A percentile compares a stretch with the other conserved stretches of the same genome.
Evolutionary conservation across 2,113 vertebrate species (phyloP).

Genomic region (Mystacornis crossleyi): DNA sequence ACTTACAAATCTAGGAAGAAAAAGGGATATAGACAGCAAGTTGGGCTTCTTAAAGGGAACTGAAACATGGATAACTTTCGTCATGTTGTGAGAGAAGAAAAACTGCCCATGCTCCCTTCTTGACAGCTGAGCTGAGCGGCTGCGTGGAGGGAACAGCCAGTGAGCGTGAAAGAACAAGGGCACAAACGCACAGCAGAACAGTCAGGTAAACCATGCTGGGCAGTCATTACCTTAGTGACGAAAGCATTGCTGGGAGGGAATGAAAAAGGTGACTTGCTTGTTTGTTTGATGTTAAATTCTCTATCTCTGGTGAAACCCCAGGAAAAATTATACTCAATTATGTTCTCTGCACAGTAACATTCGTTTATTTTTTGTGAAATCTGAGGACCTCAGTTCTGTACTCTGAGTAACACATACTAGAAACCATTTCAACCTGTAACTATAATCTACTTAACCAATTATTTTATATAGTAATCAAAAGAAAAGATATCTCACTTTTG

Average conservation of each 20-base stretch:
- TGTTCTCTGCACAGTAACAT: neutral
- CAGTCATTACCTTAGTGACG: neutral
- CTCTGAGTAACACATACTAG: neutral
- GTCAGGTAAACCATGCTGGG: neutral
- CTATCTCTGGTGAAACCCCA: neutral
- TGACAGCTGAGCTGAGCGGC: neutral
- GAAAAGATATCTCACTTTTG: neutral
- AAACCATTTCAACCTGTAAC: neutral
- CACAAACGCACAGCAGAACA: neutral
- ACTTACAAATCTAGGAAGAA: neutral
- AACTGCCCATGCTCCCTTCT: neutral
- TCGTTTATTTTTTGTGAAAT: neutral
- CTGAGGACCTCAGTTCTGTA: neutral
- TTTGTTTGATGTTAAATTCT: neutral
- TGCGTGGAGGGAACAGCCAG: neutral
- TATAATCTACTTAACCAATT: neutral
- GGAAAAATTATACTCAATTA: neutral
- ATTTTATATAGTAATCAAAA: neutral
- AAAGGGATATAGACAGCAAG: neutral
- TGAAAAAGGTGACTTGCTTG: neutral
- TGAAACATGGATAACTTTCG: neutral
- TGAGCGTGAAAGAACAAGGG: neutral
- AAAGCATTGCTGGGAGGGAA: neutral
- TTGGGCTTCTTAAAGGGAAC: neutral
- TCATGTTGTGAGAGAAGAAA: neutral